Evolutionary conservation across 2,888 invertebrate species (phyloP).

Genomic region (Megalurothrips usitatus): DNA sequence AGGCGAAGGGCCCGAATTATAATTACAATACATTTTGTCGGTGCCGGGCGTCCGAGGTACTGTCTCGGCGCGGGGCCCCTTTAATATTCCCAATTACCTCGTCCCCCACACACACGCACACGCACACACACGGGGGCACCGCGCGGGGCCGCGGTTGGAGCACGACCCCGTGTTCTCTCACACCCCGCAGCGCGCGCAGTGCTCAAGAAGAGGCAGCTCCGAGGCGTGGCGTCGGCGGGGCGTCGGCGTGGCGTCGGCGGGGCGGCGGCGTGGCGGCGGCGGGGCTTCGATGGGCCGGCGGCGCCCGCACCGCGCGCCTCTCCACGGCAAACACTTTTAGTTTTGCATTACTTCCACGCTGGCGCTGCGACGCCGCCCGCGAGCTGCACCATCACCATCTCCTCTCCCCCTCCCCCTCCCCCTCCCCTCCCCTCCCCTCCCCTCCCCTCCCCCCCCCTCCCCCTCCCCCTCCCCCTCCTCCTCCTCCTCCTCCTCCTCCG

Average conservation of each 20-base stretch:
- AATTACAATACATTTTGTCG: too few species aligned
- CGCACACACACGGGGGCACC: too few species aligned
- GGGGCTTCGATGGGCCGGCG: not conserved
- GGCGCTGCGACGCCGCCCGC: not conserved
- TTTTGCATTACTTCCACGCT: conserved; percentile 5
- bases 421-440: not conserved
- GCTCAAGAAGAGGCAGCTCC: too few species aligned
- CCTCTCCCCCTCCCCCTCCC: not conserved
- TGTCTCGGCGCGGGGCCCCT: too few species aligned
- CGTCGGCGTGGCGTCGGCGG: not conserved
- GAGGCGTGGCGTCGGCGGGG: too few species aligned
- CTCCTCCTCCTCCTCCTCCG: not conserved
- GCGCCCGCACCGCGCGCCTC: not conserved
- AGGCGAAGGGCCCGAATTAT: too few species aligned
- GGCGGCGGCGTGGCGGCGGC: not conserved
- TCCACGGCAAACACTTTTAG: conserved; percentile 5
- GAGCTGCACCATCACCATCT: not conserved
- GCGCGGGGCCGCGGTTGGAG: not conserved
- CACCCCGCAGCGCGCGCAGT: too few species aligned
- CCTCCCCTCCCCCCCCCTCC: not conserved
- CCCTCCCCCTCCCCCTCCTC: not conserved
- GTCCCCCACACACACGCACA: too few species aligned
- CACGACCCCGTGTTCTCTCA: not conserved
- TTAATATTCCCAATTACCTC: too few species aligned
- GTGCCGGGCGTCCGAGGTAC: too few species aligned